Evolutionary conservation across 1,140 invertebrate genomes (phyloP).

Genomic region (Hylaeus anthracinus): DNA sequence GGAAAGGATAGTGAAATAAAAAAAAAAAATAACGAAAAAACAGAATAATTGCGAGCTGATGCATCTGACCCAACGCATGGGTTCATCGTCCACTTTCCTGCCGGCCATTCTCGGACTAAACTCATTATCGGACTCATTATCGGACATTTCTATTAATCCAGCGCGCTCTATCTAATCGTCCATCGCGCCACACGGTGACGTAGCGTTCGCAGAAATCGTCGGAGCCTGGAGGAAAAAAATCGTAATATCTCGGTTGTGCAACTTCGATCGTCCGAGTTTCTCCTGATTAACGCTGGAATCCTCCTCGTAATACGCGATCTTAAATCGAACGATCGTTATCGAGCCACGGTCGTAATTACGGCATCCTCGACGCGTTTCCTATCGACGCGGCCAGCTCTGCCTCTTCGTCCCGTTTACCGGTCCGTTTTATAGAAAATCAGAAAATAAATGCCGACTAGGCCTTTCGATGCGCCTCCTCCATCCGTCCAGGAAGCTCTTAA

Average conservation of each 20-base stretch:
- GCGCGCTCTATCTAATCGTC: neutral
- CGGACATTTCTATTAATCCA: conserved; percentile 10
- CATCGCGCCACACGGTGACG: neutral
- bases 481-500: neutral
- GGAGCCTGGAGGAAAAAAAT: neutral
- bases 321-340: conserved; percentile 38
- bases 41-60: neutral
- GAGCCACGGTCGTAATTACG: conserved; percentile 28
- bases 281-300: neutral
- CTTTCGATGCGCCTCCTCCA: neutral
- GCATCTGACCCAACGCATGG: too few relatives aligned
- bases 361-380: conserved; percentile 17
- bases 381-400: neutral
- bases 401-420: neutral
- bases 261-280: conserved; percentile 3
- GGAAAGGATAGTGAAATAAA: neutral
- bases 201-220: conserved; percentile 1
- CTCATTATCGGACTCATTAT: neutral
- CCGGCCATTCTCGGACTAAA: neutral
- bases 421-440: neutral
- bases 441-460: neutral
- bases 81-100: neutral
- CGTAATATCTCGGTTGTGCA: neutral
- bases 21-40: neutral
- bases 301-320: neutral